phyloP scores from a whole-genome alignment of 2,888 invertebrate genomes.

The Epirrhoe tristata region DNA sequence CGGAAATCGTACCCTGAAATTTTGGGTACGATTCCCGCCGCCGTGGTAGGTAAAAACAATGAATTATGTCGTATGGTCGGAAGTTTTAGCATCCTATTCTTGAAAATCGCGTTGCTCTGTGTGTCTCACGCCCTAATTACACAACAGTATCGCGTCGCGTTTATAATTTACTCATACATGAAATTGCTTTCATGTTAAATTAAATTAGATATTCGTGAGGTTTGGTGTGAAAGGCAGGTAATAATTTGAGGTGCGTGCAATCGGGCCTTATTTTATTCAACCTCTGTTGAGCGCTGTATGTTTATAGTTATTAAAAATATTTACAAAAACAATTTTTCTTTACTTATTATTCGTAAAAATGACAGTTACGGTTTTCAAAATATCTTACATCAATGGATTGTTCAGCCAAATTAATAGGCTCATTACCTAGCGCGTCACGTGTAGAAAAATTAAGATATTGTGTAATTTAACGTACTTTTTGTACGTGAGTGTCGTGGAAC shows the following conservation, averaged over 20 bases:
- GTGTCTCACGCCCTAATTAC: conserved; percentile 31
- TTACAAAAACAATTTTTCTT: neutral
- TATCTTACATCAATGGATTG: no score
- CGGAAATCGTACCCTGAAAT: no score
- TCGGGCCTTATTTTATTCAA: conserved; percentile 37
- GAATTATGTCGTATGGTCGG: no score
- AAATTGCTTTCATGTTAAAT: conserved; percentile 78
- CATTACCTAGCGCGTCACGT: no score
- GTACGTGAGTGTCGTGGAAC: no score
- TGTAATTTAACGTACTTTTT: no score
- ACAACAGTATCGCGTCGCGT: conserved; percentile 45
- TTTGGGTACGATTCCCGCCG: no score
- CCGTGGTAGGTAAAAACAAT: no score
- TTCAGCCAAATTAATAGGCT: no score
- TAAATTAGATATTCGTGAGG: conserved; percentile 75
- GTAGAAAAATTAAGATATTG: no score
- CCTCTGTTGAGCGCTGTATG: conserved; percentile 20
- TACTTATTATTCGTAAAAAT: no score
- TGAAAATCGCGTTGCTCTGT: conserved; percentile 33
- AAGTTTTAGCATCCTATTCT: neutral
- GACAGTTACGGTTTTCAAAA: no score
- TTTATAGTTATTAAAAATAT: neutral
- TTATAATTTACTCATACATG: conserved; percentile 70
- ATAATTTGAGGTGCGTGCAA: conserved; percentile 43
- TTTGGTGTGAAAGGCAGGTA: conserved; percentile 60